Base-by-base conservation (phyloP, 2,888 invertebrate species). In the Incurvaria masculella region DNA sequence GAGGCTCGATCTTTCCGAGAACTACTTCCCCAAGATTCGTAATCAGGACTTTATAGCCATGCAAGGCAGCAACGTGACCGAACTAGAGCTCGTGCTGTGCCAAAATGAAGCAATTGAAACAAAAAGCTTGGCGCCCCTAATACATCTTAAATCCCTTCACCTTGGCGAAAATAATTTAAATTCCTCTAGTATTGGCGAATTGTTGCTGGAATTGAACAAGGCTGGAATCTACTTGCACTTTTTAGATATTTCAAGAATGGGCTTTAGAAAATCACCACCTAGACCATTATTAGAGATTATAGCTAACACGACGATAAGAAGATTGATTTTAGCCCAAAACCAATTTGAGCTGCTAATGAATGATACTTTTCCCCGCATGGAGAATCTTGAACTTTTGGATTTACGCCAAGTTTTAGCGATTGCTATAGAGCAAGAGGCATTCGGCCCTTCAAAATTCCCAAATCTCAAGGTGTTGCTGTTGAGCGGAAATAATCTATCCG, bases 161-260 rank as follows among this genome's bases (percentile, higher is more conserved):
- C 62, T 84, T 19, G 80, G 80, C 10, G 80, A 82, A 49, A 84
- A 84, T 52, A 75, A 72, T 51, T 63, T 84, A 18, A 76, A 74
- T 56, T 57, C 69, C 1, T 58, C 65, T 3, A 63, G 69, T 16
- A 66, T 83, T 45, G 68, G 68, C 14, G 60, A 69, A 1, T 64
- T 82, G 45, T 57, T 84, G 21, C 52, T 60, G 8, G 61, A 57
- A 41, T 64, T 76, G 57, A 61, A 66, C 21, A 50, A 63, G 11
- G 50, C 61, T 20, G 57, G 64, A n/a, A 71, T 81, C 5, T 69
- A 72, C 50, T 61, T 84, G 11, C 60, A 67, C 6, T 58, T 64
- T 42, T 58, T 85, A 0, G 80, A 81, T 60, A 59, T 84, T 46
- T 76, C 76, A 17, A 74, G 72, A 2, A 69, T 80, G 62, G 82